Percentiles rank a stretch among this genome's conserved stretches.
Conservation (phyloP, 2,797 vertebrate genomes). For the Leptoclinus maculatus region DNA sequence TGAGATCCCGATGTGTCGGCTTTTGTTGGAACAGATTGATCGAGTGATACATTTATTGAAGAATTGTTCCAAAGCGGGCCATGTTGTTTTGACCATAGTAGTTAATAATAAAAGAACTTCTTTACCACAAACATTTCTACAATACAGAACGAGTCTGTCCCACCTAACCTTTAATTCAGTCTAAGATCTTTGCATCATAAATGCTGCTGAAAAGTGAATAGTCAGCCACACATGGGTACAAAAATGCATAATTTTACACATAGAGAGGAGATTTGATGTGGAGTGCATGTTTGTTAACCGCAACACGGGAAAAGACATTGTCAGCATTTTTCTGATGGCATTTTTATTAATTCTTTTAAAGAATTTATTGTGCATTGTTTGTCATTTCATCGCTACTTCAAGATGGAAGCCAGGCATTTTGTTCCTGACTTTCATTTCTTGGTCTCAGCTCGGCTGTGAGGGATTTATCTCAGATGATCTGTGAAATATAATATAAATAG, state of each 20-base stretch:
- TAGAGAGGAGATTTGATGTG: constrained; percentile 43
- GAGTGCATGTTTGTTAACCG: constrained; percentile 24
- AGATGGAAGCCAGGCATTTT: constrained; percentile 47
- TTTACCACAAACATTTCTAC: not conserved
- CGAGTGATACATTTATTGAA: not conserved
- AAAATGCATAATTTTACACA: constrained; percentile 36
- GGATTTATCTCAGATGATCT: constrained; percentile 61
- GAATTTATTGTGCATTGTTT: constrained; percentile 32
- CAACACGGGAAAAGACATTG: constrained; percentile 13
- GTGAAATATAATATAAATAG: constrained; percentile 72
- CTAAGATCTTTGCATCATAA: not conserved
- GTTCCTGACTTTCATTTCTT: constrained; percentile 45
- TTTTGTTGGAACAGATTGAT: constrained; percentile 17
- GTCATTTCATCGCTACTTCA: constrained; percentile 34
- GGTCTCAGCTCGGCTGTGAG: constrained; percentile 29
- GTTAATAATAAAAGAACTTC: not conserved
- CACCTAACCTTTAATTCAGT: not conserved
- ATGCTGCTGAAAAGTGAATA: constrained; percentile 21
- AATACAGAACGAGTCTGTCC: not conserved
- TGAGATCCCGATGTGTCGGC: constrained; percentile 38
- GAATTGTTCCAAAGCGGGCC: not conserved
- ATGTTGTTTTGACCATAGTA: not conserved
- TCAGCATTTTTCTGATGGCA: constrained; percentile 21
- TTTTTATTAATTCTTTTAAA: constrained; percentile 6
- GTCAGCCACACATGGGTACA: constrained; percentile 6